These are phyloP conservation scores for Trachelus iudaicus DNA, from an alignment of 2,888 invertebrate species.

Conservation along the genomic window DNA sequence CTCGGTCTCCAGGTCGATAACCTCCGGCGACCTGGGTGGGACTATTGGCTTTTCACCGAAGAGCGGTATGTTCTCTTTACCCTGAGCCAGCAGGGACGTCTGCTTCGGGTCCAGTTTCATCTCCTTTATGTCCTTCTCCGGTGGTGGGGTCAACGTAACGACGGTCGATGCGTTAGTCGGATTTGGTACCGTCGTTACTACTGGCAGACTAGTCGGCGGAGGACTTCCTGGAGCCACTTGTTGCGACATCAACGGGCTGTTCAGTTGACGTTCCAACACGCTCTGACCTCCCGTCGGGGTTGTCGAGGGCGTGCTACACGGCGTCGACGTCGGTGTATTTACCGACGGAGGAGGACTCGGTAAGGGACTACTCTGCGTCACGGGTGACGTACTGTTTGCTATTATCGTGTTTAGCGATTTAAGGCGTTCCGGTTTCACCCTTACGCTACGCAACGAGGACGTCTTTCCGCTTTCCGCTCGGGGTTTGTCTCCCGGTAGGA, in stretches of 20 bases:
- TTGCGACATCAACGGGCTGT: slow-evolving; percentile 51
- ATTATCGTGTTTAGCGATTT: slow-evolving; percentile 62
- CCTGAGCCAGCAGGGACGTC: slow-evolving; percentile 65
- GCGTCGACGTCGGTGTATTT: slow-evolving; percentile 53
- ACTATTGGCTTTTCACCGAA: slow-evolving; percentile 65
- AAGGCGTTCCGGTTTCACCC: slow-evolving; percentile 73
- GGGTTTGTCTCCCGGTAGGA: slow-evolving; percentile 58
- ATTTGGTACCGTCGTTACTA: slow-evolving; percentile 49
- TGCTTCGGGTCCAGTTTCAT: slow-evolving; percentile 58
- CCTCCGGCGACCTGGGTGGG: slow-evolving; percentile 74
- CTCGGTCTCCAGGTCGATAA: slow-evolving; percentile 71
- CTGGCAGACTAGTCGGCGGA: slow-evolving; percentile 44
- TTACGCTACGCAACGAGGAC: slow-evolving; percentile 72
- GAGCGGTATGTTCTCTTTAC: slow-evolving; percentile 70
- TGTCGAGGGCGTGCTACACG: slow-evolving; percentile 55
- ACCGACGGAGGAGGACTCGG: slow-evolving; percentile 60
- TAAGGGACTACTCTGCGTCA: slow-evolving; percentile 47
- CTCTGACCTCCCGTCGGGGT: slow-evolving; percentile 56
- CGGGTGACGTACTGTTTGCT: slow-evolving; percentile 46
- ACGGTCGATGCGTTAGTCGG: slow-evolving; percentile 62
- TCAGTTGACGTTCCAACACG: slow-evolving; percentile 58
- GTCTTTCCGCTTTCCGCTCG: slow-evolving; percentile 66
- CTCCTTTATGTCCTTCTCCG: slow-evolving; percentile 64
- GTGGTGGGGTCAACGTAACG: slow-evolving; percentile 61
- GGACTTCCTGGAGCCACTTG: slow-evolving; percentile 43